Conservation (phyloP, 2,797 vertebrate species). For the Avahi laniger region DNA sequence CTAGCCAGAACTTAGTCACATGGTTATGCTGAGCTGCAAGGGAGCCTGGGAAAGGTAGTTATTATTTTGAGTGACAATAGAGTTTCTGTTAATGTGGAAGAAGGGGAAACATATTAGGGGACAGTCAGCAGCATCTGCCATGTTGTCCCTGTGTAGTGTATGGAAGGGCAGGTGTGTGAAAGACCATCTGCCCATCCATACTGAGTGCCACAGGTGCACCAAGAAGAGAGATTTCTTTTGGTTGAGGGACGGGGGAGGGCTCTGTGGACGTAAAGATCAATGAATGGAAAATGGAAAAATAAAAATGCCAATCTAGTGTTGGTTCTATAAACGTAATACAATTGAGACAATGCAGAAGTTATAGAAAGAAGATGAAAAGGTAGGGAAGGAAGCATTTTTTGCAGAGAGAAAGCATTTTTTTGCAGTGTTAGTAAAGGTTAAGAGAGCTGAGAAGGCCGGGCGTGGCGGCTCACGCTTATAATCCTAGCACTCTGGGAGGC, state of each 20-base stretch:
- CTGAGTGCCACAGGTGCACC: not conserved
- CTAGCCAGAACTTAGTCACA: not conserved
- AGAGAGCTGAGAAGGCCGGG: too few relatives aligned
- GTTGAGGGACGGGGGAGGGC: not conserved
- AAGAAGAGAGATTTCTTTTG: not conserved
- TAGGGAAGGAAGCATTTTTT: conserved; percentile 9
- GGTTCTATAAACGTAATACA: not conserved
- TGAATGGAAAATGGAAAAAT: conserved; percentile 11
- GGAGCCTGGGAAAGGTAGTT: not conserved
- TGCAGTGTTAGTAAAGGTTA: too few relatives aligned
- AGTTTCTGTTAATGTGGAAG: not conserved
- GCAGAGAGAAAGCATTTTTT: not conserved
- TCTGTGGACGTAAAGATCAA: not conserved
- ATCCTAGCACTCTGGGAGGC: too few relatives aligned
- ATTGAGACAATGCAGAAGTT: not conserved
- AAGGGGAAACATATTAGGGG: not conserved
- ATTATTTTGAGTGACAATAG: not conserved
- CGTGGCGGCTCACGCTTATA: too few relatives aligned
- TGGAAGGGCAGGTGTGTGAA: not conserved
- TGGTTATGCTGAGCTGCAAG: not conserved
- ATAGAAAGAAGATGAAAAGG: not conserved
- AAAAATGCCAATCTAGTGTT: not conserved
- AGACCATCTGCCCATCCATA: not conserved
- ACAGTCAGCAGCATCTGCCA: not conserved
- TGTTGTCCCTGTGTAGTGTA: not conserved